Base-by-base conservation (phyloP, 2,888 invertebrate genomes). In the Melipona beecheii region DNA sequence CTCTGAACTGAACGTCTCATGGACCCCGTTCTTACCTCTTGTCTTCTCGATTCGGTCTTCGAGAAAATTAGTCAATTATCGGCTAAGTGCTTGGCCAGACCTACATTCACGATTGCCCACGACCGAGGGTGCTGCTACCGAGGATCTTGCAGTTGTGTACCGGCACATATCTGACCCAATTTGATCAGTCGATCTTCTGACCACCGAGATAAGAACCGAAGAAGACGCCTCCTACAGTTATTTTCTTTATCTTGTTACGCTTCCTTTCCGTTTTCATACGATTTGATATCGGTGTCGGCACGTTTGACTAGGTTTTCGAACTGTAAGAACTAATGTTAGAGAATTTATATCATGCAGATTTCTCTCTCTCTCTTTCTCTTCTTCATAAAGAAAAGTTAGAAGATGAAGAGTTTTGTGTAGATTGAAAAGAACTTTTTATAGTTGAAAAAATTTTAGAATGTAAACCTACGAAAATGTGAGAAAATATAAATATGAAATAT, bases 11-110 rank as follows among this genome's bases (percentile, higher is more conserved):
- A 31, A 13, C 4, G 49, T 56, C 72, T 74, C 58, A 54, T 56
- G 24, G 74, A 21, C 52, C 56, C 49, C 73, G 56, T 74, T 83
- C 83, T 85, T 77, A 82, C 76, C 74, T 80, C 83, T 82, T 82
- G 89, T 83, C 87, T 88, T 85, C 87, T 80, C 91, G 88, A 92
- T 93, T 92, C 92, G 91, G 92, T 92, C 93, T 93, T 93, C 90
- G 89, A 89, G 91, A 90, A 93, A 94, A 94, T 94, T 93, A 93
- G 89, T 94, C 93, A 93, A 94, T 94, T 94, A 94, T 93, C 92
- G 87, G 90, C 91, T 93, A 94, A 93, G 94, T 94, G 93, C 94
- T 92, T 90, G 91, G 91, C 91, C 90, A 92, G 92, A 92, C 92
- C 92, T 91, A 91, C 86, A 91, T 91, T 89, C 90, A 66, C 87